phyloP scores from a whole-genome alignment of 2,797 vertebrate genomes.

The Tragelaphus oryx region DNA sequence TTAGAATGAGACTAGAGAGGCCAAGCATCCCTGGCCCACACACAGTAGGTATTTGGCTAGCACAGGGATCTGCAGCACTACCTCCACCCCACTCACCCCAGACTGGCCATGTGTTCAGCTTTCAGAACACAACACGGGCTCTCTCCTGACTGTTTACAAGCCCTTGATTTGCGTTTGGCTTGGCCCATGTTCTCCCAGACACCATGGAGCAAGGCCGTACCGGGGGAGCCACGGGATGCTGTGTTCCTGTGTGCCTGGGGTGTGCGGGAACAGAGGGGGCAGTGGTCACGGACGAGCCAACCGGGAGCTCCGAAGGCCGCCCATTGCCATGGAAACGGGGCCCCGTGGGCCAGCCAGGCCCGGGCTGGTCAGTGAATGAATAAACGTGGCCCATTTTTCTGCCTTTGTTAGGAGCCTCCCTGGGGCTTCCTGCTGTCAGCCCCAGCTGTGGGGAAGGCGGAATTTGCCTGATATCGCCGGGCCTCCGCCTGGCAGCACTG shows the following conservation, averaged over 20 bases:
- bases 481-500: conserved; percentile 67
- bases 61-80: neutral
- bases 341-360: conserved; percentile 70
- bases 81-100: neutral
- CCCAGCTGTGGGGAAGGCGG: conserved; percentile 77
- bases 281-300: conserved; percentile 68
- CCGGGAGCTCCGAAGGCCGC: conserved; percentile 41
- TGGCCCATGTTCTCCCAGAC: neutral
- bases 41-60: neutral
- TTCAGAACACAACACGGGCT: neutral
- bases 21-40: neutral
- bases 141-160: neutral
- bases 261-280: conserved; percentile 32
- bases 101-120: neutral
- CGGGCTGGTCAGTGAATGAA: conserved; percentile 80
- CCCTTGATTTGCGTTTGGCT: neutral
- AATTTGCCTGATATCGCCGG: conserved; percentile 73
- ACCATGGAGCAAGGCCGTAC: neutral
- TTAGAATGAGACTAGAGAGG: neutral
- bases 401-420: conserved; percentile 78
- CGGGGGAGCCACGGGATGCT: neutral
- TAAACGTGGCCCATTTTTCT: conserved; percentile 81
- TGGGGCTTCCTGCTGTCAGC: conserved; percentile 80
- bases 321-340: conserved; percentile 79
- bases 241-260: conserved; percentile 22